Conservation (phyloP, 2,888 invertebrate genomes). For the Bunonema sp. region DNA sequence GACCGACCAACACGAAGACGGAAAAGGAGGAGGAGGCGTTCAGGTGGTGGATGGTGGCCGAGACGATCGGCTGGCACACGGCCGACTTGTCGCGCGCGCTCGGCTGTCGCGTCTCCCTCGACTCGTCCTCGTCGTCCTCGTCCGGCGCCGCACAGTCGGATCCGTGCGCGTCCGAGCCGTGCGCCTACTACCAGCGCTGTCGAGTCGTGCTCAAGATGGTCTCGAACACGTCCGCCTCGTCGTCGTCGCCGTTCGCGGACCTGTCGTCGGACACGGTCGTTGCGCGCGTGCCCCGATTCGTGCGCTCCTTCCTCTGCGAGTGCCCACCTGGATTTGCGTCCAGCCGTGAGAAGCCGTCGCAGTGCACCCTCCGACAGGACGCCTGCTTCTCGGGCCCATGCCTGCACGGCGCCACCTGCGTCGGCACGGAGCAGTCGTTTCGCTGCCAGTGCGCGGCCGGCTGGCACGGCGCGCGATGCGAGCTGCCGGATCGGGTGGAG, state of each 20-base stretch:
- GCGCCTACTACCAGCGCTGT: slow-evolving; percentile 35
- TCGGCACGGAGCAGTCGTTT: slow-evolving; percentile 57
- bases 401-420: slow-evolving; percentile 57
- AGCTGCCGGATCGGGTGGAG: too few relatives aligned
- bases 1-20: too few relatives aligned
- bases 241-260: not conserved
- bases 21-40: slow-evolving; percentile 9
- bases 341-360: too few relatives aligned
- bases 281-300: slow-evolving; percentile 25
- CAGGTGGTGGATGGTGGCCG: slow-evolving; percentile 25
- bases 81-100: slow-evolving; percentile 17
- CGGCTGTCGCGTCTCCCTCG: slow-evolving; percentile 14
- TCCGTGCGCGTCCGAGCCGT: slow-evolving; percentile 33
- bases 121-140: slow-evolving; percentile 20
- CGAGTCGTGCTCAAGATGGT: slow-evolving; percentile 25
- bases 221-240: too few relatives aligned
- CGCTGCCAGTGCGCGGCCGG: slow-evolving; percentile 67
- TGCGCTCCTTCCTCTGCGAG: slow-evolving; percentile 35
- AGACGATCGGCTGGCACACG: slow-evolving; percentile 14
- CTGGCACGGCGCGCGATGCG: slow-evolving; percentile 31
- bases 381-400: too few relatives aligned
- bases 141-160: too few relatives aligned
- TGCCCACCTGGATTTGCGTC: slow-evolving; percentile 41
- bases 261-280: slow-evolving; percentile 23
- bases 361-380: too few relatives aligned